Evolutionary conservation across 2,113 vertebrate species (phyloP).

Genomic region (Chloropsis cyanopogon): DNA sequence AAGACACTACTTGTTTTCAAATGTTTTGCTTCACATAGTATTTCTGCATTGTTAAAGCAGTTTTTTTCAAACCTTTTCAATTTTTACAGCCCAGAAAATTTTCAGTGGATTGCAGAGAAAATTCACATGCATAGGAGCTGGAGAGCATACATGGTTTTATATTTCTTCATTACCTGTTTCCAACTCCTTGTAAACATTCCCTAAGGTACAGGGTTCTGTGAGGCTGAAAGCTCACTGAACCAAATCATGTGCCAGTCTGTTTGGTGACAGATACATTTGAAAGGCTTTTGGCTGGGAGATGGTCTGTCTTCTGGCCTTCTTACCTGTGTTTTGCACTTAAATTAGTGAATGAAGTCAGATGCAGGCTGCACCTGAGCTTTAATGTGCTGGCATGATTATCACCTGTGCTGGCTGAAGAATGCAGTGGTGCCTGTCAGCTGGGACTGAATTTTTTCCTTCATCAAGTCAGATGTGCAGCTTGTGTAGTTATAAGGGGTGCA

Average conservation of each 20-base stretch:
- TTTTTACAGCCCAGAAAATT: neutral
- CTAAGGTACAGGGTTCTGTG: neutral
- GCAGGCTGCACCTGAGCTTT: neutral
- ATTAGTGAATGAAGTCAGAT: neutral
- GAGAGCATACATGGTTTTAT: neutral
- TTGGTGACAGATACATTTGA: neutral
- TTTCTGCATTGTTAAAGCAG: neutral
- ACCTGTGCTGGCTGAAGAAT: neutral
- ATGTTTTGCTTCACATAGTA: neutral
- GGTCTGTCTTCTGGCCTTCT: neutral
- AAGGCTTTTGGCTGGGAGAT: neutral
- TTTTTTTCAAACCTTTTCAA: neutral
- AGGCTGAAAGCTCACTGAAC: neutral
- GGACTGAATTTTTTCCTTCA: neutral
- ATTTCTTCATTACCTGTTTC: neutral
- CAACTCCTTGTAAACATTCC: neutral
- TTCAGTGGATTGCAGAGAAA: neutral
- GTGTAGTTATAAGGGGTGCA: neutral
- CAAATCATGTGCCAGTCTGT: neutral
- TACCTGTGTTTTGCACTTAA: neutral
- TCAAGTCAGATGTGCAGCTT: neutral
- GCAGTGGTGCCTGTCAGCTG: rapidly evolving
- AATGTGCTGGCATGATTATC: neutral
- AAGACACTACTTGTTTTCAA: neutral
- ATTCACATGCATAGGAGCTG: neutral